phyloP scores from a whole-genome alignment of 2,888 invertebrate species.

The Phrixothrix hirtus region DNA sequence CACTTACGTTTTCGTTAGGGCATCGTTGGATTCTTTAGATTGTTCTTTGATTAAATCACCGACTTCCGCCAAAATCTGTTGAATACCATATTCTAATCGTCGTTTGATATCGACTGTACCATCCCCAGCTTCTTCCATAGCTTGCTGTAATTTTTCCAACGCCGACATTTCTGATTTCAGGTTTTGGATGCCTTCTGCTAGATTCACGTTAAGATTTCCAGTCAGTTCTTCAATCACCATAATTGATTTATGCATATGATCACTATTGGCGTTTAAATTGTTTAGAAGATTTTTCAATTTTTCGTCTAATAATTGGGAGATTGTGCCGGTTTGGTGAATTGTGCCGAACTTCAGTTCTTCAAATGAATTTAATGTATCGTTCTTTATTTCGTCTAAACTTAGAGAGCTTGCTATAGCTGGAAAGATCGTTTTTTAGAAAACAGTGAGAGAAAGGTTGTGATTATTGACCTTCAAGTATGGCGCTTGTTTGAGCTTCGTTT shows the following conservation, averaged over 20 bases:
- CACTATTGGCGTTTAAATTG: background rate
- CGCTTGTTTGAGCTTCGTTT: conserved; percentile 1
- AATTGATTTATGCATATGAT: conserved; percentile 40
- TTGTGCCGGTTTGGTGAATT: background rate
- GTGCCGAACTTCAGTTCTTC: conserved; percentile 5
- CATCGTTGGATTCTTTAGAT: conserved; percentile 66
- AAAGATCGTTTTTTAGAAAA: background rate
- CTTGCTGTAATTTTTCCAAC: conserved; percentile 74
- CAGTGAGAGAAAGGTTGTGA: background rate
- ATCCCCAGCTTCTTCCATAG: conserved; percentile 81
- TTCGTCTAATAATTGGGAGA: background rate
- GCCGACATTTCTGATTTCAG: conserved; percentile 62
- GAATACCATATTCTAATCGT: conserved; percentile 81
- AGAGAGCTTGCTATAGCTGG: background rate
- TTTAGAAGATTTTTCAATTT: background rate
- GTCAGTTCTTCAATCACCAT: conserved; percentile 58
- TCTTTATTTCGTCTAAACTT: background rate
- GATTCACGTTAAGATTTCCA: conserved; percentile 62
- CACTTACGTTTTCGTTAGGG: conserved; percentile 64
- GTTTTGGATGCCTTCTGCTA: conserved; percentile 60
- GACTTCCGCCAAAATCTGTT: conserved; percentile 78
- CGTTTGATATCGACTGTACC: conserved; percentile 82
- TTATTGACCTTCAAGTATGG: conserved; percentile 1
- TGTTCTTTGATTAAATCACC: conserved; percentile 70
- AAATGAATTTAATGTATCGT: background rate